Evolutionary conservation across 1,140 invertebrate genomes (phyloP).

Genomic region (Anoplolepis gracilipes): DNA sequence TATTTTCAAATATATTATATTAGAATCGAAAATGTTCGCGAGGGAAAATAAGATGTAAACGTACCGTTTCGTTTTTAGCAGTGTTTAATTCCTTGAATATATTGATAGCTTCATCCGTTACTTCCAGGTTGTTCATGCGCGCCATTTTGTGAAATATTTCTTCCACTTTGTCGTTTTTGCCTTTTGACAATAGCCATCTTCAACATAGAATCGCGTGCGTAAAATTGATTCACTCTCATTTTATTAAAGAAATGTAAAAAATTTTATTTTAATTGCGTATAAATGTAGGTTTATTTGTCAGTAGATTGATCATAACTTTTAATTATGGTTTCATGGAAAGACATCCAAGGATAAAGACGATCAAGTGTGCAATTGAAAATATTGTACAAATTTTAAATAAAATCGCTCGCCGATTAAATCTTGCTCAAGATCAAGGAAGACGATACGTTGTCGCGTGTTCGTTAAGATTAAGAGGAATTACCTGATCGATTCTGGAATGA

Average conservation of each 20-base stretch:
- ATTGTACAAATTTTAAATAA: constrained; percentile 2
- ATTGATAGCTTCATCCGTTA: constrained; percentile 86
- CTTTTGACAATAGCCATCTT: constrained; percentile 91
- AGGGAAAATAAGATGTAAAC: background rate
- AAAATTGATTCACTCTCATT: background rate
- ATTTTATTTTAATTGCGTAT: constrained; percentile 6
- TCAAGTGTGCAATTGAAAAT: background rate
- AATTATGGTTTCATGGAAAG: background rate
- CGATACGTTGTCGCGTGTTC: background rate
- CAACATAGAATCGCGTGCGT: constrained; percentile 61
- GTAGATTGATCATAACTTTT: background rate
- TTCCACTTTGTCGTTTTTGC: constrained; percentile 88
- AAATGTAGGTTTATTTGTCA: background rate
- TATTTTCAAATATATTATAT: background rate
- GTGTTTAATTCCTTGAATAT: constrained; percentile 79
- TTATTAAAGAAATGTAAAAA: constrained; percentile 22
- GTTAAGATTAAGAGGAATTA: constrained; percentile 57
- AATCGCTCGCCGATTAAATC: constrained; percentile 4
- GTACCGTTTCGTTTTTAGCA: constrained; percentile 56
- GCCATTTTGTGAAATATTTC: constrained; percentile 88
- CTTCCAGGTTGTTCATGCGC: constrained; percentile 88
- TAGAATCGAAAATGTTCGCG: background rate
- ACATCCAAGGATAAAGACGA: background rate
- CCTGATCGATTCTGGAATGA: constrained; percentile 88
- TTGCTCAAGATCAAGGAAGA: background rate